Base-by-base conservation (phyloP, 2,797 vertebrate species). In the Rhynchotus rufescens region DNA sequence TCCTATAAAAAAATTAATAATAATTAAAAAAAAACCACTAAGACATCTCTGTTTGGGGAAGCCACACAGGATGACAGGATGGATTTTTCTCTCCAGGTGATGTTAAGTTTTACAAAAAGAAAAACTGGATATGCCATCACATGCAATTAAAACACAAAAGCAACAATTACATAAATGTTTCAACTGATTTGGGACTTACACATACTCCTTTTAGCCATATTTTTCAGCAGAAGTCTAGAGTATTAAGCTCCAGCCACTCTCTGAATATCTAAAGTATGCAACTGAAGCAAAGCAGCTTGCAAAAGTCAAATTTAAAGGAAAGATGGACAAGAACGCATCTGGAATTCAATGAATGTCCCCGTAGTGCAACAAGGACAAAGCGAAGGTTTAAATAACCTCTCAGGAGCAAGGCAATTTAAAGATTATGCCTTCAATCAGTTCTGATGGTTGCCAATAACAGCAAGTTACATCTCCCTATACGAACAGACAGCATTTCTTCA, bases 271-370 rank as follows among this genome's bases (percentile, higher is more conserved):
- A 22, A 77, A 77, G 92, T 82, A 74, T 44, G 84, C 77, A 80
- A 60, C 5, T 0, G 44, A 22, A 84, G 80, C 85, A 79, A 23
- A 8, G 66, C 7, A 87, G 92, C 80, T 87, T 79, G 38, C n/a
- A 52, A 6, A 42, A 88, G 66, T 15, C 30, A 45, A 0, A 42
- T 69, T 8, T 7, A 25, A 74, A 83, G 54, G 60, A 52, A 92
- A 91, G 91, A 85, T 57, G 78, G 78, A 71, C 57, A 88, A 88
- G 79, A 95, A 94, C 75, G 80, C 15, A 93, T 84, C 91, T 88
- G 93, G 95, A 96, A 96, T 94, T 54, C 72, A 4, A 52, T 3
- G 68, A 91, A 94, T 79, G 89, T 2, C n/a, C 80, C 80, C 67
- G 15, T 71, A 64, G 3, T 60, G 84, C 81, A 78, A 40, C 54